These are phyloP conservation scores for Aptenodytes forsteri DNA, from an alignment of 2,113 vertebrate species.

Conservation along the genomic window DNA sequence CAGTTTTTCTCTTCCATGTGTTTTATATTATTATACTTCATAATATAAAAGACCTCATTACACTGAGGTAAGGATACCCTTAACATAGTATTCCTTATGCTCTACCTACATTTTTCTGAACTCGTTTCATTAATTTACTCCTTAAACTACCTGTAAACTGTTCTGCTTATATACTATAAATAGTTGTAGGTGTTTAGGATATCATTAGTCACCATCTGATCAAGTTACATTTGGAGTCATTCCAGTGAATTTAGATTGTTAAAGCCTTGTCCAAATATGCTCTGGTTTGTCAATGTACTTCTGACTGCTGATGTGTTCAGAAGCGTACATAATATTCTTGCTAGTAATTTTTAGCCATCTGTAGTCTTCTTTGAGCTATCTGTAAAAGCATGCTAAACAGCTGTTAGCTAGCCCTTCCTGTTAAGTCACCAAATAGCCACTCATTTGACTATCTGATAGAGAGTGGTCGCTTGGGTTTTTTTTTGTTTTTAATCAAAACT, in stretches of 20 bases:
- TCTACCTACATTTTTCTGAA: neutral
- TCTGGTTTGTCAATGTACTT: neutral
- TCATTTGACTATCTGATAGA: neutral
- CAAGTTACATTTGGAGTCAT: neutral
- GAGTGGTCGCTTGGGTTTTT: rapidly evolving
- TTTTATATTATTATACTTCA: too few species aligned
- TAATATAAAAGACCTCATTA: neutral
- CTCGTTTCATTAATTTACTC: neutral
- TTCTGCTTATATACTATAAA: neutral
- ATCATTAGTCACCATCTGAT: neutral
- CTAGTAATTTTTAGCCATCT: neutral
- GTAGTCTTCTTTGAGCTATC: neutral
- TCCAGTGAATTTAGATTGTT: neutral
- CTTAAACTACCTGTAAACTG: neutral
- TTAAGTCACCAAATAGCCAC: neutral
- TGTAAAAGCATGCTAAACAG: neutral
- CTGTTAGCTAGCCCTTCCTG: neutral
- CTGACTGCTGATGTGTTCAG: neutral
- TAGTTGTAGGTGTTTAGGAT: neutral
- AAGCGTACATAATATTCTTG: neutral
- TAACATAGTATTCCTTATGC: neutral
- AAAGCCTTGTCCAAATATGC: neutral
- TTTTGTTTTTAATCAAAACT: neutral
- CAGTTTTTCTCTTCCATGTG: neutral
- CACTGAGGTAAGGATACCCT: neutral